phyloP scores from a whole-genome alignment of 2,113 vertebrate genomes.

The Triplophysa tibetana region DNA sequence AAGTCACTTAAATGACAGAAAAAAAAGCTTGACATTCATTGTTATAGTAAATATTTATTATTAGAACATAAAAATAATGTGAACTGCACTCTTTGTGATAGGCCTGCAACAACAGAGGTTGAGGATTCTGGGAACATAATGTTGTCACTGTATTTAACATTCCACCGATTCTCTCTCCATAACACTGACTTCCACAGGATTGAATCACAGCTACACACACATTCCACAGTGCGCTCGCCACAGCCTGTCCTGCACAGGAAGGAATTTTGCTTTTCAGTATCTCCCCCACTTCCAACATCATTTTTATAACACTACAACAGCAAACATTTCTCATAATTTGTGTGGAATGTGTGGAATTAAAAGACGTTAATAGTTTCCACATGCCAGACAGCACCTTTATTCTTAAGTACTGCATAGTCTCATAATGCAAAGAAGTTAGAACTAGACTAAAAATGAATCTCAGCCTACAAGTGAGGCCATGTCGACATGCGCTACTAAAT shows the following conservation, averaged over 20 bases:
- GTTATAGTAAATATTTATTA: too few relatives aligned
- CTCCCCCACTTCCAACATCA: slow-evolving; percentile 32
- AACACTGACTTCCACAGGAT: slow-evolving; percentile 46
- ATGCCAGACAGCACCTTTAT: slow-evolving; percentile 5
- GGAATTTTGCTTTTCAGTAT: slow-evolving; percentile 55
- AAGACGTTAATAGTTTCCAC: not conserved
- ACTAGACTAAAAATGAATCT: slow-evolving; percentile 15
- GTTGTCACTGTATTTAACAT: slow-evolving; percentile 44
- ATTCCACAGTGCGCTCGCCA: slow-evolving; percentile 55
- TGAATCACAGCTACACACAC: slow-evolving; percentile 54
- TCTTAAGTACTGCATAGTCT: slow-evolving; percentile 19
- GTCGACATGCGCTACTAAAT: slow-evolving; percentile 37
- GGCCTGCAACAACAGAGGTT: slow-evolving; percentile 7
- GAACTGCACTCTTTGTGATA: not conserved
- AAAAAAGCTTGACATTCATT: not conserved
- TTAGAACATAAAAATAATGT: not conserved
- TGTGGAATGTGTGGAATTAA: slow-evolving; percentile 14
- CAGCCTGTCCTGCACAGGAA: slow-evolving; percentile 52
- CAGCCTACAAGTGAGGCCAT: slow-evolving; percentile 39
- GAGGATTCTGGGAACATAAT: slow-evolving; percentile 38
- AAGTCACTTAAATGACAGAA: not conserved
- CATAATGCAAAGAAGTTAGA: slow-evolving; percentile 14
- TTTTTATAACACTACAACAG: not conserved
- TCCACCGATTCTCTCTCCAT: slow-evolving; percentile 46
- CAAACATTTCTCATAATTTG: not conserved